Evolutionary conservation across 2,113 vertebrate genomes (phyloP).

Genomic region (Dicentrarchus labrax): DNA sequence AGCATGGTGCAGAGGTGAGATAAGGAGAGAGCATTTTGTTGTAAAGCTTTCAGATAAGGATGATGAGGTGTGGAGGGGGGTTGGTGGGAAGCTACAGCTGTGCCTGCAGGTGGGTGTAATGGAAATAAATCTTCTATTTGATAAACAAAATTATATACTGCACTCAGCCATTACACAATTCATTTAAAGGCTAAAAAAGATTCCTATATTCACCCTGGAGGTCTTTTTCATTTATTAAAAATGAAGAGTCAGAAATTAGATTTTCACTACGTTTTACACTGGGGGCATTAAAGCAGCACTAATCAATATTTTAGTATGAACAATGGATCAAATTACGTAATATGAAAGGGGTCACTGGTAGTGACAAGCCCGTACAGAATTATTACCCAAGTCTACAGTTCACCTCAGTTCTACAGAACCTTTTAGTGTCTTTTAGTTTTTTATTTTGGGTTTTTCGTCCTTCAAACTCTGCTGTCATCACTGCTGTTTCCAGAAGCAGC

Average conservation of each 20-base stretch:
- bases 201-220: neutral
- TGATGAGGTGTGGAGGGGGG: neutral
- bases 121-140: constrained; percentile 1
- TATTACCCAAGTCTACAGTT: neutral
- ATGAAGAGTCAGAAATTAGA: neutral
- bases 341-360: neutral
- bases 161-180: constrained; percentile 7
- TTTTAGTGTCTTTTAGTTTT: neutral
- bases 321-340: neutral
- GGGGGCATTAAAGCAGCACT: neutral
- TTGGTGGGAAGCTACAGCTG: neutral
- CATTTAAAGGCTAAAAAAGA: constrained; percentile 4
- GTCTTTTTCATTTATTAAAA: neutral
- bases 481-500: neutral
- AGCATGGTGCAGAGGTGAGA: constrained; percentile 88
- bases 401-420: neutral
- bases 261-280: constrained; percentile 8
- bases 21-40: neutral
- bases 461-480: neutral
- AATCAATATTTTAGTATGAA: neutral
- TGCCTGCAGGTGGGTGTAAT: neutral
- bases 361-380: neutral
- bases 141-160: constrained; percentile 5
- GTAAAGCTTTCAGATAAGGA: neutral
- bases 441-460: neutral